These are phyloP conservation scores for Aphaenogaster rudis DNA, from an alignment of 1,140 invertebrate genomes.

Conservation along the genomic window DNA sequence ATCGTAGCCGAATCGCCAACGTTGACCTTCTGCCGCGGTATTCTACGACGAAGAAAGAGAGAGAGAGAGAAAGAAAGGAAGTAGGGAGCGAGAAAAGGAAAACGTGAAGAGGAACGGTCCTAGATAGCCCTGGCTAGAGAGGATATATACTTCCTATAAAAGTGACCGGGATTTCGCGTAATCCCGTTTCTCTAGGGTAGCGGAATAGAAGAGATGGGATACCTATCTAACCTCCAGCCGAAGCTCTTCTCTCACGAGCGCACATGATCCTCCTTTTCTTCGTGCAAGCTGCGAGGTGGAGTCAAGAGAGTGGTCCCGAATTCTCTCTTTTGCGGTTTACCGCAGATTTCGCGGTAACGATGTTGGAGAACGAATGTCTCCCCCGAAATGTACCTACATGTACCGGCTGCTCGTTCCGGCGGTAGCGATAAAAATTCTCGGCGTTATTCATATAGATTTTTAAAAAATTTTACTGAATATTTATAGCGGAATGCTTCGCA, in stretches of 20 bases:
- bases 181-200: slow-evolving; percentile 78
- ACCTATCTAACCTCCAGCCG: slow-evolving; percentile 23
- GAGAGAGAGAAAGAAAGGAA: slow-evolving; percentile 44
- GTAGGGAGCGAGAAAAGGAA: slow-evolving; percentile 40
- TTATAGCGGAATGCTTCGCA: neutral
- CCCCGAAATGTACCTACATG: neutral
- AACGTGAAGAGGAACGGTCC: slow-evolving; percentile 58
- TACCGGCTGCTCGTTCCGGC: neutral
- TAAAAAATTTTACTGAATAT: neutral
- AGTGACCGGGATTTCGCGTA: slow-evolving; percentile 86
- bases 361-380: neutral
- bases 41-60: slow-evolving; percentile 49
- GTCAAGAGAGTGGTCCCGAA: slow-evolving; percentile 23
- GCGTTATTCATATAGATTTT: neutral
- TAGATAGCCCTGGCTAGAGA: slow-evolving; percentile 57
- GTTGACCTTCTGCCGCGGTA: slow-evolving; percentile 77
- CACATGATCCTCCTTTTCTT: slow-evolving; percentile 52
- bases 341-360: slow-evolving; percentile 54
- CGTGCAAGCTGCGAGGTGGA: slow-evolving; percentile 26
- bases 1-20: slow-evolving; percentile 69
- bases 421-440: neutral
- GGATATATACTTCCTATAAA: slow-evolving; percentile 79
- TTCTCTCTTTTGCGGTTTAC: slow-evolving; percentile 69
- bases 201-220: slow-evolving; percentile 48
- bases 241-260: slow-evolving; percentile 34